Evolutionary conservation across 2,113 vertebrate genomes (phyloP).

Genomic region (Neogobius melanostomus): DNA sequence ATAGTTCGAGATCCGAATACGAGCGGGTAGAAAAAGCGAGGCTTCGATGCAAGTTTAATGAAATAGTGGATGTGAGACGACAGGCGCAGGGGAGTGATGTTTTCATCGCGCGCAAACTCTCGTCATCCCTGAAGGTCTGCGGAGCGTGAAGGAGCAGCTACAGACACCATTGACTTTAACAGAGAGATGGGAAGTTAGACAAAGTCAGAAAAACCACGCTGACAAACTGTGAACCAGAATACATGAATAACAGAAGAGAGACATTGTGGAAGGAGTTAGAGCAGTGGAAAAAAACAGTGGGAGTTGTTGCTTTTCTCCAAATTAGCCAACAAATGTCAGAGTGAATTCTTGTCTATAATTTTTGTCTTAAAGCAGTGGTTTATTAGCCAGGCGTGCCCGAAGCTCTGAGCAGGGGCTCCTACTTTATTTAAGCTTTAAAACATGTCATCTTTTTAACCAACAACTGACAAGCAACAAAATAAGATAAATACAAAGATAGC

Average conservation of each 20-base stretch:
- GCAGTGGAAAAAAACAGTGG: background rate
- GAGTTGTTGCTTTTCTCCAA: background rate
- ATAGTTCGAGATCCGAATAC: background rate
- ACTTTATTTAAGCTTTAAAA: no score
- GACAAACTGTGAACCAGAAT: background rate
- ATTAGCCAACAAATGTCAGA: no score
- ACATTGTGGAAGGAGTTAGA: background rate
- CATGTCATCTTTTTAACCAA: no score
- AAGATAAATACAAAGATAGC: no score
- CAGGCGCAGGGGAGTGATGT: background rate
- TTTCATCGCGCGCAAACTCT: constrained; percentile 1
- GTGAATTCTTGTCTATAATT: no score
- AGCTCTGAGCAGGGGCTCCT: no score
- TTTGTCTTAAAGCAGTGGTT: no score
- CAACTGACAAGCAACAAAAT: no score
- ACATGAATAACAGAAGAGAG: background rate
- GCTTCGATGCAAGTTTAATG: constrained; percentile 2
- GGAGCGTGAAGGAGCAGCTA: background rate
- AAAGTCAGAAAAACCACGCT: background rate
- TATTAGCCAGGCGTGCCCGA: no score
- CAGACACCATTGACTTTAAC: background rate
- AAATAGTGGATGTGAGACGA: constrained; percentile 2
- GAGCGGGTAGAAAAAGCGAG: background rate
- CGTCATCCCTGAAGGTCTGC: background rate
- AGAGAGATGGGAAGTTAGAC: background rate